These are phyloP conservation scores for Grallaria varia DNA, from an alignment of 2,113 vertebrate genomes.

Conservation along the genomic window DNA sequence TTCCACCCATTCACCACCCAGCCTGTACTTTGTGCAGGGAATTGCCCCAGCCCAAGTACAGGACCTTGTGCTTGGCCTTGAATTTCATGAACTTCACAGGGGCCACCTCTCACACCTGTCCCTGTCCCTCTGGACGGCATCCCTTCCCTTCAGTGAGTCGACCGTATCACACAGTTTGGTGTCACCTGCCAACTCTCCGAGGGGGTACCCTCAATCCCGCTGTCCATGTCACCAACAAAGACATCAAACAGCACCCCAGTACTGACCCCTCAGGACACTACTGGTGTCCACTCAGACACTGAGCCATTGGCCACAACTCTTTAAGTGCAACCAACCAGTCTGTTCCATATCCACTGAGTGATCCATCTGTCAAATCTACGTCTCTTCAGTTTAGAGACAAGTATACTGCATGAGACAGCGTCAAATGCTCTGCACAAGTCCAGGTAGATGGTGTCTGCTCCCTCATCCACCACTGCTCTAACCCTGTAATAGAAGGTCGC, in stretches of 20 bases:
- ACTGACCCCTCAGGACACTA: not conserved
- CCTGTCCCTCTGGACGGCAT: not conserved
- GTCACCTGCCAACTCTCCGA: not conserved
- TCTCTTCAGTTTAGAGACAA: not conserved
- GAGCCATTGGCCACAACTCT: not conserved
- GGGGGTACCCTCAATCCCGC: not conserved
- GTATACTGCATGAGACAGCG: too few relatives aligned
- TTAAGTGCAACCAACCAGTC: not conserved
- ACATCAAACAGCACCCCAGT: not conserved
- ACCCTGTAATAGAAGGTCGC: too few relatives aligned
- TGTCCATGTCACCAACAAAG: not conserved
- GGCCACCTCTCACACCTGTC: not conserved
- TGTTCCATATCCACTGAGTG: accelerated
- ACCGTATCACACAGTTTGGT: not conserved
- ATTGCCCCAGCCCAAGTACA: not conserved
- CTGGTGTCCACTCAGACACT: not conserved
- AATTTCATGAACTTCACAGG: not conserved
- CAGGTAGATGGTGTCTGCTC: too few relatives aligned
- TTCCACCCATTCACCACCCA: not conserved
- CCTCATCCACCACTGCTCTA: too few relatives aligned
- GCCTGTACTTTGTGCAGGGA: not conserved
- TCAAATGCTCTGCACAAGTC: too few relatives aligned
- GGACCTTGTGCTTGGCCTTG: not conserved
- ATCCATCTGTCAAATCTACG: not conserved
- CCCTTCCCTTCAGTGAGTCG: not conserved